Conservation (phyloP, 2,113 vertebrate genomes). For the Caloenas nicobarica region DNA sequence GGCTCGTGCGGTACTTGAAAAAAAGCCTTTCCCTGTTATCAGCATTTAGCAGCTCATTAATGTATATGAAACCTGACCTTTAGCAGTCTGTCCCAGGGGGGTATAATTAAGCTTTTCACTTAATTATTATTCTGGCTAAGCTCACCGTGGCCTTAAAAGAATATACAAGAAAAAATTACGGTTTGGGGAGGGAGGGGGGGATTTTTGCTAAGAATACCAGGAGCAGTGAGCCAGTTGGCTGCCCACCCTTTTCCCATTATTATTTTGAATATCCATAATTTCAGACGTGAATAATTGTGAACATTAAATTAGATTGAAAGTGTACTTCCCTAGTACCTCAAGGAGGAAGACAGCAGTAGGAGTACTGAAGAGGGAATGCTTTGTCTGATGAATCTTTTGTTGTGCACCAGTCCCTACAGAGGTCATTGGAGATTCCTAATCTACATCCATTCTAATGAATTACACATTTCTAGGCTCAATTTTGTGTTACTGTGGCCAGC, state of each 20-base stretch:
- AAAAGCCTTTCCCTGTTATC: neutral
- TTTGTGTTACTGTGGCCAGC: neutral
- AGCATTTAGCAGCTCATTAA: conserved; percentile 47
- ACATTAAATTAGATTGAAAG: neutral
- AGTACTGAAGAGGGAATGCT: neutral
- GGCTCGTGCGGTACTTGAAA: neutral
- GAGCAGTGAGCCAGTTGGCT: neutral
- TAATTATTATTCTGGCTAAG: neutral
- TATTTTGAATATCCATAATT: neutral
- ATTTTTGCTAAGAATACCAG: neutral
- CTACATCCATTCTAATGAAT: neutral
- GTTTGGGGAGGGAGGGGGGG: neutral
- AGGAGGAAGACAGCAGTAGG: neutral
- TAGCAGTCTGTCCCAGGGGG: neutral
- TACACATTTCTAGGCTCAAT: neutral
- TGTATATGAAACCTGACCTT: conserved; percentile 29
- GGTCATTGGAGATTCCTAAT: neutral
- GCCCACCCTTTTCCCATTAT: neutral
- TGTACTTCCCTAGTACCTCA: neutral
- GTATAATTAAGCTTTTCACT: conserved; percentile 14
- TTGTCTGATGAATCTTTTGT: neutral
- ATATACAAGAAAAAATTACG: neutral
- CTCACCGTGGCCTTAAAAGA: neutral
- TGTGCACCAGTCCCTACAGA: neutral
- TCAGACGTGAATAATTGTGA: neutral